Percentiles rank a stretch among this genome's conserved stretches.
Evolutionary conservation across 2,113 vertebrate genomes (phyloP).

Genomic region (Podarcis raffonei): DNA sequence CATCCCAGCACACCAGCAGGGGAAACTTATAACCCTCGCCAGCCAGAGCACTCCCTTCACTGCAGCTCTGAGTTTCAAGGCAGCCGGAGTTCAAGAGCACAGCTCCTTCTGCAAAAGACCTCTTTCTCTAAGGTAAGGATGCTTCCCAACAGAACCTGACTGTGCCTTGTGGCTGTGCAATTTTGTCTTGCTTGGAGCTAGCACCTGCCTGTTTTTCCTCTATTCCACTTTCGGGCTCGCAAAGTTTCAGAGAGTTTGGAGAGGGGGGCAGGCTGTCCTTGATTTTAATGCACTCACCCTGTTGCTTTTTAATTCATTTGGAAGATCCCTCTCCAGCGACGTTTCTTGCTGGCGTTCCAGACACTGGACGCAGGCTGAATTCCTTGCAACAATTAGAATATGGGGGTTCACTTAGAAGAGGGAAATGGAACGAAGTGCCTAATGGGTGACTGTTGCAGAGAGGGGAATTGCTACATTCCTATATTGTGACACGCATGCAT

Average conservation of each 20-base stretch:
- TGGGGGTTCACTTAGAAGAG: neutral
- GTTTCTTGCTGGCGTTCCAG: rapidly evolving
- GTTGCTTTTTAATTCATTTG: slow-evolving; percentile 3
- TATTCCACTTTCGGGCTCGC: neutral
- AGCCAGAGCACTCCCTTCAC: slow-evolving; percentile 69
- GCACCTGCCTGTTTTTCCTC: neutral
- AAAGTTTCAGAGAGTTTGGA: neutral
- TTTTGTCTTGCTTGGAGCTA: neutral
- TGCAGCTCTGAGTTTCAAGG: slow-evolving; percentile 38
- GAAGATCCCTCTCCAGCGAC: slow-evolving; percentile 8
- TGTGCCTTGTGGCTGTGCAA: neutral
- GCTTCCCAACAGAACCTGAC: neutral
- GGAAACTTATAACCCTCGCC: slow-evolving; percentile 74
- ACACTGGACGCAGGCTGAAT: rapidly evolving
- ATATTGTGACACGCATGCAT: neutral
- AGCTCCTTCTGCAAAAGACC: slow-evolving; percentile 19
- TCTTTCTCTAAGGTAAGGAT: slow-evolving; percentile 68
- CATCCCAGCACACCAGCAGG: slow-evolving; percentile 67
- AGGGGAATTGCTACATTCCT: neutral
- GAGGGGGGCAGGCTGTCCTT: neutral
- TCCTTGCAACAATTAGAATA: neutral
- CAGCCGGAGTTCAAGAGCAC: slow-evolving; percentile 12
- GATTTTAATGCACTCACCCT: rapidly evolving
- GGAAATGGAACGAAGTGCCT: neutral
- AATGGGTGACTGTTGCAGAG: neutral